Percentiles rank a stretch among this genome's conserved stretches.
phyloP scores from a whole-genome alignment of 2,888 invertebrate genomes.

The Tenthredo notha region DNA sequence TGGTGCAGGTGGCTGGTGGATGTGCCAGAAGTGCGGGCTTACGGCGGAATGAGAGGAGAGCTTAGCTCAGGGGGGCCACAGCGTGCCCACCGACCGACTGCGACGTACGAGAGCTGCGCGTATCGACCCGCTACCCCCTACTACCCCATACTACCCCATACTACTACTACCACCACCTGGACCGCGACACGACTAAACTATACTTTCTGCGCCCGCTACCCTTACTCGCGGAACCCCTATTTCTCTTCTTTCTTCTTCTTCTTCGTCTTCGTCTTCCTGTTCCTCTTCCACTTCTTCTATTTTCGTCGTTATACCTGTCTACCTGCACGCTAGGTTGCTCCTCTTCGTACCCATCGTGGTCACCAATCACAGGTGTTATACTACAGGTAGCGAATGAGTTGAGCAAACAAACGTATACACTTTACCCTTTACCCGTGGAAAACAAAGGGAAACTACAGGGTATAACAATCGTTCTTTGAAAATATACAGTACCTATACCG shows the following conservation, averaged over 20 bases:
- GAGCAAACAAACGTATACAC: no score
- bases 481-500: not conserved
- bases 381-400: not conserved
- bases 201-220: not conserved
- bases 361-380: constrained; percentile 56
- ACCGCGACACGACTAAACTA: not conserved
- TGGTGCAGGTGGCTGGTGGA: constrained; percentile 67
- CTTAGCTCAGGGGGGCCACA: constrained; percentile 70
- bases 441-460: not conserved
- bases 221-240: constrained; percentile 22
- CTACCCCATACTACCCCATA: constrained; percentile 32
- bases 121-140: constrained; percentile 40
- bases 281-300: not conserved
- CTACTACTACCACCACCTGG: not conserved
- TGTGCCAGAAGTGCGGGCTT: constrained; percentile 73
- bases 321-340: not conserved
- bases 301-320: not conserved
- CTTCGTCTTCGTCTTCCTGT: not conserved
- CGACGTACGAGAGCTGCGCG: constrained; percentile 66
- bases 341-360: not conserved
- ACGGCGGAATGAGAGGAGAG: constrained; percentile 75
- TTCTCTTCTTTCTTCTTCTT: not conserved
- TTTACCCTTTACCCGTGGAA: not conserved
- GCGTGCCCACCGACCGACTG: constrained; percentile 71
- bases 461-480: not conserved